Conservation (phyloP, 2,888 invertebrate species). For the Criorhina ranunculi region DNA sequence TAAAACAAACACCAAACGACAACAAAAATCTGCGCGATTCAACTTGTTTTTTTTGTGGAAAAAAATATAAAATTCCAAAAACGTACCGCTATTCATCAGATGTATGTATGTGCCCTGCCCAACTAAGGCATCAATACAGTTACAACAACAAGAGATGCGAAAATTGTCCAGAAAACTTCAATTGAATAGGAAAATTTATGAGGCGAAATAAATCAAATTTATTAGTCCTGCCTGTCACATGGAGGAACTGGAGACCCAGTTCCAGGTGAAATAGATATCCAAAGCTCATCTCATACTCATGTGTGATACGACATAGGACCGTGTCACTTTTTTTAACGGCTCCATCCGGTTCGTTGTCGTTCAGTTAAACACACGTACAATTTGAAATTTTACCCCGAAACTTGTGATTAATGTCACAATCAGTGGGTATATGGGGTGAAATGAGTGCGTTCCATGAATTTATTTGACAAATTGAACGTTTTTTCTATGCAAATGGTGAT, state of each 20-base stretch:
- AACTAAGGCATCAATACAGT: conserved; percentile 31
- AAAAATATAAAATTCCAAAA: conserved; percentile 22
- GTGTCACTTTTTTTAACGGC: conserved; percentile 42
- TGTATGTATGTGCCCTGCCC: background rate
- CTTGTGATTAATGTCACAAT: background rate
- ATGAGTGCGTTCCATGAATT: background rate
- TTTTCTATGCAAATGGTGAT: background rate
- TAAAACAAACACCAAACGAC: conserved; percentile 40
- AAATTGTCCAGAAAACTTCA: conserved; percentile 64
- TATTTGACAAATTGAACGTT: conserved; percentile 7
- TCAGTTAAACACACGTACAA: background rate
- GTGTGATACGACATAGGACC: too few relatives aligned
- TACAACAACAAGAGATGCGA: conserved; percentile 1
- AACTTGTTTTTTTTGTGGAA: background rate
- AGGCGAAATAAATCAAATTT: conserved; percentile 69
- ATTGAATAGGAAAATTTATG: conserved; percentile 68
- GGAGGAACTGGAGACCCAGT: conserved; percentile 2
- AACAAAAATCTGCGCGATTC: conserved; percentile 8
- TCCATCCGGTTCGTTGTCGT: background rate
- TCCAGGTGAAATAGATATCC: conserved; percentile 41
- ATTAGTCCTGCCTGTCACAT: conserved; percentile 38
- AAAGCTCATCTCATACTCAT: conserved; percentile 4
- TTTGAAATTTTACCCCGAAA: background rate
- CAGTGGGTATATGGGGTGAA: background rate
- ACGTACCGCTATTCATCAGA: conserved; percentile 36